Evolutionary conservation across 2,797 vertebrate species (phyloP).

Genomic region (Spheniscus humboldti): DNA sequence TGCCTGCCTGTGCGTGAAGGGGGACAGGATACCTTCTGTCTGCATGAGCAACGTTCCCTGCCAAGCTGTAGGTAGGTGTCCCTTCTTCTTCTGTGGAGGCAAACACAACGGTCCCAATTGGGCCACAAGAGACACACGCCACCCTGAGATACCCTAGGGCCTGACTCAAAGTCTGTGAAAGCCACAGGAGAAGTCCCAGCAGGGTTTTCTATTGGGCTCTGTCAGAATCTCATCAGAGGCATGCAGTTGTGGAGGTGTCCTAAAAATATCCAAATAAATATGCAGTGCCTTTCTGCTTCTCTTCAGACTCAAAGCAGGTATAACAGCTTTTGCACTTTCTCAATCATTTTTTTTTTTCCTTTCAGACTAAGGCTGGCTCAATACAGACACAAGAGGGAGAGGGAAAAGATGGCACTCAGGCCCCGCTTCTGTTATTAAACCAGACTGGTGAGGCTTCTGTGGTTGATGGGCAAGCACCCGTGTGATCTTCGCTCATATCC

Average conservation of each 20-base stretch:
- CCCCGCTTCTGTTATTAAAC: background rate
- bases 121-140: fast-evolving
- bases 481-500: background rate
- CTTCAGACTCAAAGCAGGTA: background rate
- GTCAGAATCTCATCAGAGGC: background rate
- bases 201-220: background rate
- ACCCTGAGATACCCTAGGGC: background rate
- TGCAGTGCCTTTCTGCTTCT: background rate
- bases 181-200: background rate
- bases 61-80: background rate
- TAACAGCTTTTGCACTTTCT: background rate
- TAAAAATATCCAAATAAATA: background rate
- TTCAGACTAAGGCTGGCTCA: background rate
- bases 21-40: too few species aligned
- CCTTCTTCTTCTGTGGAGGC: background rate
- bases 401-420: fast-evolving
- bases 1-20: background rate
- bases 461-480: background rate
- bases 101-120: background rate
- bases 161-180: background rate
- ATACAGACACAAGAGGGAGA: background rate
- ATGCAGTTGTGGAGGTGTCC: background rate
- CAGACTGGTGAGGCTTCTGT: background rate
- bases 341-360: background rate
- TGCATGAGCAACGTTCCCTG: background rate